Conservation (phyloP, 1,140 invertebrate species). For the Arctopsyche grandis region DNA sequence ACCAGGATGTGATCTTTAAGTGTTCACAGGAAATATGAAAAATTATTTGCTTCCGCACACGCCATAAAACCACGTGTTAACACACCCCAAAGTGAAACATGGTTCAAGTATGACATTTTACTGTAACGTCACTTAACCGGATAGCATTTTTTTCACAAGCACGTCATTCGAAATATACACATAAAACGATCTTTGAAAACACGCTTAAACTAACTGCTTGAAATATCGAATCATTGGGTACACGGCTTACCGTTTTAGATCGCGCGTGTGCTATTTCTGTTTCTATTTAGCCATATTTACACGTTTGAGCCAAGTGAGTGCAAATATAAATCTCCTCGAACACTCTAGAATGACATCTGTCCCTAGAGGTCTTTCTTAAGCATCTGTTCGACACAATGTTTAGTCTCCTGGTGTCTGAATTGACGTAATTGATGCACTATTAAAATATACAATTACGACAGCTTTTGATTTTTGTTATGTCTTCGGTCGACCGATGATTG, state of each 20-base stretch:
- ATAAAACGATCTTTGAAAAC: too few relatives aligned
- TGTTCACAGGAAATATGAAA: constrained; percentile 34
- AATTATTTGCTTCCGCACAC: background rate
- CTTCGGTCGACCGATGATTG: too few relatives aligned
- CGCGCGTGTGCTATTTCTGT: too few relatives aligned
- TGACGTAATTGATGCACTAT: background rate
- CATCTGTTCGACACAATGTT: constrained; percentile 34
- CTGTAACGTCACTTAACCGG: background rate
- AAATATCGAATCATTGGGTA: too few relatives aligned
- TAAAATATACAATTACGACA: background rate
- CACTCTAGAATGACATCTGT: constrained; percentile 41
- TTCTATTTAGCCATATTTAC: constrained; percentile 3
- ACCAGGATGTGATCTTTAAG: constrained; percentile 30
- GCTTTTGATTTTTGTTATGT: background rate
- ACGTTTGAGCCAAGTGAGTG: constrained; percentile 48
- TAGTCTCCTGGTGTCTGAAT: background rate
- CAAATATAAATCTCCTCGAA: constrained; percentile 50
- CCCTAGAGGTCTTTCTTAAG: constrained; percentile 24
- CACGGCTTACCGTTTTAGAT: too few relatives aligned
- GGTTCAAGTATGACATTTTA: background rate
- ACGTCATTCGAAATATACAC: constrained; percentile 2
- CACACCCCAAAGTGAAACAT: background rate
- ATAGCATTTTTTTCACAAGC: background rate
- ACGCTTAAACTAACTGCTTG: too few relatives aligned
- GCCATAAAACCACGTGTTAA: constrained; percentile 39